Percentiles rank a stretch among this genome's conserved stretches.
Conservation (phyloP, 1,140 invertebrate genomes). For the Drosophila asahinai region DNA sequence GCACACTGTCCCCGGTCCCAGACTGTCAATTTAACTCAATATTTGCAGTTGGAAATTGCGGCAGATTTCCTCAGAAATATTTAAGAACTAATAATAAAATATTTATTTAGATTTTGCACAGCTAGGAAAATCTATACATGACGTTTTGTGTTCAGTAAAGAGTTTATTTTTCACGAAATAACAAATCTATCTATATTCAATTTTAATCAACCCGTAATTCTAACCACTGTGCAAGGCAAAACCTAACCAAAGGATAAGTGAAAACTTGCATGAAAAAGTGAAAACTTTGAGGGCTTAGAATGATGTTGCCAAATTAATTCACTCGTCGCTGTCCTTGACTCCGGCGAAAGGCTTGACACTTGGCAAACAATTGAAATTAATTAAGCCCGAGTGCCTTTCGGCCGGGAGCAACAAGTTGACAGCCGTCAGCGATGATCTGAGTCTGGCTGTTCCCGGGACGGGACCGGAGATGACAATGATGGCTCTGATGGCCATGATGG, state of each 20-base stretch:
- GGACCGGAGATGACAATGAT: slow-evolving; percentile 16
- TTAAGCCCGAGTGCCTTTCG: slow-evolving; percentile 63
- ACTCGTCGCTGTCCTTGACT: slow-evolving; percentile 24
- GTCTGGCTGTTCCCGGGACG: not conserved
- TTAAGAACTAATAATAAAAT: too few species aligned
- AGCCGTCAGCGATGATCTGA: slow-evolving; percentile 28
- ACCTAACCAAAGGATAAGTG: not conserved
- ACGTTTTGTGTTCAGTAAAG: not conserved
- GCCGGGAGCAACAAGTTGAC: slow-evolving; percentile 66
- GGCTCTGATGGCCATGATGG: slow-evolving; percentile 7
- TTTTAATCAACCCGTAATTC: too few species aligned
- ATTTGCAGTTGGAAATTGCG: not conserved
- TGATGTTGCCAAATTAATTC: slow-evolving; percentile 53
- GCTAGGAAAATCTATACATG: not conserved
- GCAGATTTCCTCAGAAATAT: too few species aligned
- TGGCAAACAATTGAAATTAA: slow-evolving; percentile 71
- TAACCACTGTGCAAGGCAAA: not conserved
- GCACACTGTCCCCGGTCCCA: not conserved
- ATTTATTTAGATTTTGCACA: too few species aligned
- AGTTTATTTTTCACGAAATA: too few species aligned
- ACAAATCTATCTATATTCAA: too few species aligned
- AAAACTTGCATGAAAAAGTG: slow-evolving; percentile 17
- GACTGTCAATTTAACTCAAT: not conserved
- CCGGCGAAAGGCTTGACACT: slow-evolving; percentile 37
- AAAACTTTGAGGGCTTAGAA: slow-evolving; percentile 37